Conservation (phyloP, 2,113 vertebrate species). For the Pituophis catenifer region DNA sequence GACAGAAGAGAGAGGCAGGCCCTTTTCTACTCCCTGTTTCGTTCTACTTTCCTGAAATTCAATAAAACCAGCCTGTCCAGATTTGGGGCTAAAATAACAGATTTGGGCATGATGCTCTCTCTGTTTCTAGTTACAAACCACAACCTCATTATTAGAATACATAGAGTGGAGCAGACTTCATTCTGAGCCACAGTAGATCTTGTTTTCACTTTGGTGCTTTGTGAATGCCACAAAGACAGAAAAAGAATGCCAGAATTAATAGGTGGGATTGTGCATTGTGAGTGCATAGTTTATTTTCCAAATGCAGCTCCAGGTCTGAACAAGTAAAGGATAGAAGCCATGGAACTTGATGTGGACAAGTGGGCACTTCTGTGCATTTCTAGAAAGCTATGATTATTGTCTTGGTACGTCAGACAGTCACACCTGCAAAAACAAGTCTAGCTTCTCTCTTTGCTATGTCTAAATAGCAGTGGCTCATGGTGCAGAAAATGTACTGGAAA, state of each 20-base stretch:
- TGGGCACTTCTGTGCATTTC: not conserved
- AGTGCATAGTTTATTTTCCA: not conserved
- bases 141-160: not conserved
- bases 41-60: not conserved
- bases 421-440: not conserved
- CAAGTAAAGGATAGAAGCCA: not conserved
- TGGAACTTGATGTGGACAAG: not conserved
- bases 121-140: not conserved
- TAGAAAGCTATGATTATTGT: not conserved
- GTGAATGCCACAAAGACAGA: not conserved
- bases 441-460: not conserved
- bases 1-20: not conserved
- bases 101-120: not conserved
- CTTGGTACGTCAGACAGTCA: no score
- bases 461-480: not conserved
- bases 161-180: not conserved
- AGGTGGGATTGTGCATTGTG: no score
- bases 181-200: not conserved
- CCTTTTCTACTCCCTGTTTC: accelerated
- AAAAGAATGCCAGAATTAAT: not conserved
- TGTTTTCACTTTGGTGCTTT: not conserved
- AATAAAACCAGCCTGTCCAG: not conserved
- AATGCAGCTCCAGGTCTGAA: not conserved
- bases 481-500: not conserved
- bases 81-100: not conserved